These are phyloP conservation scores for Halesus radiatus DNA, from an alignment of 1,140 invertebrate species.

Conservation along the genomic window DNA sequence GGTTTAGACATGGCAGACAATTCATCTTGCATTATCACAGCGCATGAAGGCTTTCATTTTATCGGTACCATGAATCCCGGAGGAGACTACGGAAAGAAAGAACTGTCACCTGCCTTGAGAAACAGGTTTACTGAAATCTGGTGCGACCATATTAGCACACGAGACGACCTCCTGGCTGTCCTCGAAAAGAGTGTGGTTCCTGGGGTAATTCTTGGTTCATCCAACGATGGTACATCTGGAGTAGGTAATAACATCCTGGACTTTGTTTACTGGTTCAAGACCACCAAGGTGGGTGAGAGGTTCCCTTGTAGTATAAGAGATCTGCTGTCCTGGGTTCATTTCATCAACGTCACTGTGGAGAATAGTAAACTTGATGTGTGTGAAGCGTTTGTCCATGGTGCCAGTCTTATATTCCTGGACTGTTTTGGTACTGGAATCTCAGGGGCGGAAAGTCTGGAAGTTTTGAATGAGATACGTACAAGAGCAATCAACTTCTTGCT, in stretches of 20 bases:
- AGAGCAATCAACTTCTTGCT: conserved; percentile 70
- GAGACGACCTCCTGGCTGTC: conserved; percentile 82
- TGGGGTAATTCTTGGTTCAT: conserved; percentile 69
- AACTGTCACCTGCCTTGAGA: conserved; percentile 96
- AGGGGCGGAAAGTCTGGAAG: conserved; percentile 72
- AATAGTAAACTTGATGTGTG: conserved; percentile 69
- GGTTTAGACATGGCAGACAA: conserved; percentile 71
- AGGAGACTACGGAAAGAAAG: conserved; percentile 99
- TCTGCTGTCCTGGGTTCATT: conserved; percentile 92
- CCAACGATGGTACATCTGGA: conserved; percentile 71
- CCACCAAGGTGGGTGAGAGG: conserved; percentile 81
- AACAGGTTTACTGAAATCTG: conserved; percentile 99
- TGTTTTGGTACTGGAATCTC: conserved; percentile 84
- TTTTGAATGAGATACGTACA: conserved; percentile 69
- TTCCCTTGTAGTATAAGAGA: conserved; percentile 93
- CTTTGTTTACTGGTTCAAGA: conserved; percentile 86
- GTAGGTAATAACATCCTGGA: conserved; percentile 81
- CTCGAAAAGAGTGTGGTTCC: conserved; percentile 83
- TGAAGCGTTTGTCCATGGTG: conserved; percentile 88
- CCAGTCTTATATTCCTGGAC: conserved; percentile 92
- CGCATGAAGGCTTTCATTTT: conserved; percentile 87
- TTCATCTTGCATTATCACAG: conserved; percentile 74
- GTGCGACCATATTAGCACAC: conserved; percentile 83
- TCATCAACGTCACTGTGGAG: conserved; percentile 81
- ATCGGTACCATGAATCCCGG: conserved; percentile 99